Conservation (phyloP, 2,113 vertebrate species). For the Pagrus major region DNA sequence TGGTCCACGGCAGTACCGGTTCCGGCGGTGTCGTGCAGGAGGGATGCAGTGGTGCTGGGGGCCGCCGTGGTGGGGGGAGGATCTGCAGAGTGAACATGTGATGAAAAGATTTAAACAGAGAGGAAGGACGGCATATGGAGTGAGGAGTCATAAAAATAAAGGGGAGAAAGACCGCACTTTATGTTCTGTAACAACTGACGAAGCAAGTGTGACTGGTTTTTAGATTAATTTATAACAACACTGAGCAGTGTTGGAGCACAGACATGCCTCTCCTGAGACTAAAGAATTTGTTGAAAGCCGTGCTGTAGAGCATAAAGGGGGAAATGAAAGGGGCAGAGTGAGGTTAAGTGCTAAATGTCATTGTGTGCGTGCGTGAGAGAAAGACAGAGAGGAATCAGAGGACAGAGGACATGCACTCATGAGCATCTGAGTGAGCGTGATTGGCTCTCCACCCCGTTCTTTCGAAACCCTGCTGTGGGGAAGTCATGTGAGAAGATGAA, state of each 20-base stretch:
- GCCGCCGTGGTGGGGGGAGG: slow-evolving; percentile 93
- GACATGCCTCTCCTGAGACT: slow-evolving; percentile 32
- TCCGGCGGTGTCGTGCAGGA: slow-evolving; percentile 83
- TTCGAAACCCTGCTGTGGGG: slow-evolving; percentile 46
- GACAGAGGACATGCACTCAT: slow-evolving; percentile 46
- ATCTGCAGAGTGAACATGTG: slow-evolving; percentile 88
- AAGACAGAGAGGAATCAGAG: slow-evolving; percentile 17
- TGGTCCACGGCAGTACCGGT: slow-evolving; percentile 86
- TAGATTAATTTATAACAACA: slow-evolving; percentile 51
- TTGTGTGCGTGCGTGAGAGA: slow-evolving; percentile 25
- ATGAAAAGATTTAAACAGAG: slow-evolving; percentile 82
- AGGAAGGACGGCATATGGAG: slow-evolving; percentile 72
- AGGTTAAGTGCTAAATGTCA: slow-evolving; percentile 58
- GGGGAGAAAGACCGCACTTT: slow-evolving; percentile 81
- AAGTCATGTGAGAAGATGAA: slow-evolving; percentile 79
- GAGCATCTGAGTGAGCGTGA: slow-evolving; percentile 51
- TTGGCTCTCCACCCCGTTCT: slow-evolving; percentile 27
- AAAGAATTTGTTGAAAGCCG: slow-evolving; percentile 48
- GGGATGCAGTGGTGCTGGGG: slow-evolving; percentile 88
- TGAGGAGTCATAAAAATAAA: slow-evolving; percentile 85
- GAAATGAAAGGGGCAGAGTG: slow-evolving; percentile 44
- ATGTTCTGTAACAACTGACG: slow-evolving; percentile 48
- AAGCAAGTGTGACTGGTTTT: slow-evolving; percentile 30
- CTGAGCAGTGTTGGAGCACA: slow-evolving; percentile 1
- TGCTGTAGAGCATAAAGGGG: slow-evolving; percentile 37